Conservation (phyloP, 2,888 invertebrate genomes). For the Phania funesta region DNA sequence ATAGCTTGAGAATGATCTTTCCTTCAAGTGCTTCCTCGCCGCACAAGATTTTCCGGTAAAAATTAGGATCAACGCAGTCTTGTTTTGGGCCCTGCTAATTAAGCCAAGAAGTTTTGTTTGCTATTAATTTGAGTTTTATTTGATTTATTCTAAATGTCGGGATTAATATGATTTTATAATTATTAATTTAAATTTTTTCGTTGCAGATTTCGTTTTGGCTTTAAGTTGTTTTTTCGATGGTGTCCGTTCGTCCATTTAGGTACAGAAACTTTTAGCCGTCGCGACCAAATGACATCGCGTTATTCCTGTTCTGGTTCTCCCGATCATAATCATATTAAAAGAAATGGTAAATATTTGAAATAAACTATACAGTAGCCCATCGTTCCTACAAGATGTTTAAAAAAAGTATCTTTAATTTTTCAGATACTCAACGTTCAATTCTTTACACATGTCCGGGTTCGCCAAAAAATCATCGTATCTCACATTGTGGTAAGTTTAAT, state of each 20-base stretch:
- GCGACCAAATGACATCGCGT: constrained; percentile 88
- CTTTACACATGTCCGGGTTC: constrained; percentile 79
- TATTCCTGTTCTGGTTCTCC: constrained; percentile 90
- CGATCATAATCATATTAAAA: constrained; percentile 85
- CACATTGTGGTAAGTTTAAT: constrained; percentile 76
- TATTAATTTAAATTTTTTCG: background rate
- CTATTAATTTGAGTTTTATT: too few species aligned
- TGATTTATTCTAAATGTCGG: too few species aligned
- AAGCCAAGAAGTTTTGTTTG: too few species aligned
- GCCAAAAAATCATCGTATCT: constrained; percentile 77
- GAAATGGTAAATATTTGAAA: constrained; percentile 83
- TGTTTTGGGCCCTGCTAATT: too few species aligned
- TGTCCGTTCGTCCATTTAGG: constrained; percentile 88
- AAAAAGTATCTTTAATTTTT: constrained; percentile 21
- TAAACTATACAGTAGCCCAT: too few species aligned
- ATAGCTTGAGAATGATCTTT: too few species aligned
- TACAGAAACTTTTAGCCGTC: constrained; percentile 85
- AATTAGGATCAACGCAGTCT: too few species aligned
- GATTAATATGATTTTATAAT: background rate
- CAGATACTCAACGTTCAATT: constrained; percentile 80
- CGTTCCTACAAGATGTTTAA: too few species aligned
- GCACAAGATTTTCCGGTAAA: too few species aligned
- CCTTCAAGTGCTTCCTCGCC: too few species aligned
- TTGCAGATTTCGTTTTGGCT: constrained; percentile 93
- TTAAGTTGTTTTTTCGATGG: constrained; percentile 95